These are phyloP conservation scores for Otocyon megalotis DNA, from an alignment of 2,113 vertebrate genomes.

Conservation along the genomic window DNA sequence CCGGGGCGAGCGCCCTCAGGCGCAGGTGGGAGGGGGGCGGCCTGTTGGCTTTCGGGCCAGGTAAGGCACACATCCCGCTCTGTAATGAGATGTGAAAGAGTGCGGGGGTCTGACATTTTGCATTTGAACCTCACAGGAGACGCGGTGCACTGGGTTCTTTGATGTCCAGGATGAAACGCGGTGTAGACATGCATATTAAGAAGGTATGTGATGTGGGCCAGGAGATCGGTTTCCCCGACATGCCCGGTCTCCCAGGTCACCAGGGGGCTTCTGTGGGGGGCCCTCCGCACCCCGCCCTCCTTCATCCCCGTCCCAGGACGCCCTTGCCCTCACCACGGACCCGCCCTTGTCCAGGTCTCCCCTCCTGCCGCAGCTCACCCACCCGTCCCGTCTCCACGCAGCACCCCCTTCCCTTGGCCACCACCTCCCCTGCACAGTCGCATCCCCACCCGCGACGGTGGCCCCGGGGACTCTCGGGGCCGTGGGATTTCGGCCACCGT, in stretches of 20 bases:
- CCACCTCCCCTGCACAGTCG: accelerated
- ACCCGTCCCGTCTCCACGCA: background rate
- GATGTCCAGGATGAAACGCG: background rate
- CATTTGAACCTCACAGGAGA: background rate
- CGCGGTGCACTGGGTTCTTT: background rate
- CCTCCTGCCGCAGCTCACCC: accelerated
- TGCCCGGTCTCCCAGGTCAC: accelerated
- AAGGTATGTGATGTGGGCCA: background rate
- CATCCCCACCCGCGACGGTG: accelerated
- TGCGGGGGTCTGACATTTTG: background rate
- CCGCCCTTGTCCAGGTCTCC: too few relatives aligned
- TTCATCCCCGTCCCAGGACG: background rate
- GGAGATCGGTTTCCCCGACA: accelerated
- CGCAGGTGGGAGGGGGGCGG: accelerated
- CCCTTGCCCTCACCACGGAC: accelerated
- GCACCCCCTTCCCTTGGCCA: background rate
- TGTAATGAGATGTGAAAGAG: background rate
- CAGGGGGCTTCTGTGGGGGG: background rate
- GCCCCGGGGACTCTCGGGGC: accelerated
- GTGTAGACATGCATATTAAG: background rate
- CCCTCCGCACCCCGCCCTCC: accelerated
- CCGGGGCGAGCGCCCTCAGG: accelerated
- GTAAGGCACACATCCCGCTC: background rate
- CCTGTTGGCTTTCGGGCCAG: background rate
- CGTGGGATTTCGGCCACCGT: accelerated